Percentiles rank a stretch among this genome's conserved stretches.
These are phyloP conservation scores for Chiloscyllium punctatum DNA, from an alignment of 2,797 vertebrate genomes.

Conservation along the genomic window DNA sequence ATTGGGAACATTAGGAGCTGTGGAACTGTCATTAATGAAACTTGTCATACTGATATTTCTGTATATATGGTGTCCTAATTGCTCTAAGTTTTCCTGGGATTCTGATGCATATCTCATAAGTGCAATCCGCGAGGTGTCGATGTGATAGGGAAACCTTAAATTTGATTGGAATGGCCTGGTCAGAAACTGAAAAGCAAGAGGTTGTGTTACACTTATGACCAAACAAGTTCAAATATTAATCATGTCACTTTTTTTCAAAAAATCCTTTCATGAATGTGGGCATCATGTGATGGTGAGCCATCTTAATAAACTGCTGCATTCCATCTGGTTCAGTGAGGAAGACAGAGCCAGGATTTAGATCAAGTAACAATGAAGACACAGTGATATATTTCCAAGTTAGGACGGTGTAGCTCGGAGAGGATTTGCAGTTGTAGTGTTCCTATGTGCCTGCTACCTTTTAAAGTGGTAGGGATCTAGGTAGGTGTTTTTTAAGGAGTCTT, in stretches of 20 bases:
- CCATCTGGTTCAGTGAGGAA: neutral
- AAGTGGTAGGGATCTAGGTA: too few species aligned
- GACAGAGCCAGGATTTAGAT: neutral
- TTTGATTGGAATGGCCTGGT: constrained; percentile 31
- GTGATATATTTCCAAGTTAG: neutral
- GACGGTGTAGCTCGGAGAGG: neutral
- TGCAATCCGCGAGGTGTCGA: constrained; percentile 32
- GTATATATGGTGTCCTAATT: constrained; percentile 1
- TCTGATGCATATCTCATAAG: constrained; percentile 32
- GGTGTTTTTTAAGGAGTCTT: too few species aligned
- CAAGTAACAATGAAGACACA: too few species aligned
- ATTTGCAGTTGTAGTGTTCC: too few species aligned
- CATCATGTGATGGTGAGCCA: neutral
- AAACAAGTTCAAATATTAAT: neutral
- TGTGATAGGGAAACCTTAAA: constrained; percentile 24
- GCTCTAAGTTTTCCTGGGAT: neutral
- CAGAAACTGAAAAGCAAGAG: constrained; percentile 25
- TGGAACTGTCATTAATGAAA: constrained; percentile 3
- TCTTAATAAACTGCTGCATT: neutral
- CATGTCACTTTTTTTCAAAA: too few species aligned
- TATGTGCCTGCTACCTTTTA: too few species aligned
- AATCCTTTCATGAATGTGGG: too few species aligned
- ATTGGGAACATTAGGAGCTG: neutral
- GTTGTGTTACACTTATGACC: neutral
- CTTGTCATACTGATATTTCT: constrained; percentile 32